Evolutionary conservation across 2,113 vertebrate species (phyloP).

Genomic region (Gobius niger): DNA sequence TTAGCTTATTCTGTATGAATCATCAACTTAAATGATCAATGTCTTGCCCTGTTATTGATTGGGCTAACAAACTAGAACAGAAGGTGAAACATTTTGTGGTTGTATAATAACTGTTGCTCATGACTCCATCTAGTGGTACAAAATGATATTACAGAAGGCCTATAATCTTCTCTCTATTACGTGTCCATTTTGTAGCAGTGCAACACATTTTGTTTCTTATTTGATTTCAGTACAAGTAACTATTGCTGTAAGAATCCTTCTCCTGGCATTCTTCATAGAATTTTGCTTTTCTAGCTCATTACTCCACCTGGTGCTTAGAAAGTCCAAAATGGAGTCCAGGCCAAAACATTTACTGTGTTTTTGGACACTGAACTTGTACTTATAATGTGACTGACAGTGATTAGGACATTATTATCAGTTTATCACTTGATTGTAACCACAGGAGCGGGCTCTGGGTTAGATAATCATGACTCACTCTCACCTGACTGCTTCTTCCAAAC

Average conservation of each 20-base stretch:
- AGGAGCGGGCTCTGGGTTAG: background rate
- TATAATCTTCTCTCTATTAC: no score
- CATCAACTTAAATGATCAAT: background rate
- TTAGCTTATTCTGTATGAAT: background rate
- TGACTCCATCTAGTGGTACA: background rate
- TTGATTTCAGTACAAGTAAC: background rate
- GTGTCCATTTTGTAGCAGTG: no score
- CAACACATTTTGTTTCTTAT: no score
- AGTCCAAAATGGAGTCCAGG: no score
- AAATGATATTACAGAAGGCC: background rate
- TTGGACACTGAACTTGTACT: background rate
- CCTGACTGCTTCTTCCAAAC: background rate
- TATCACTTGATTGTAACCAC: background rate
- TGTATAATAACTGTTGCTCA: background rate
- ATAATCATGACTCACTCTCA: background rate
- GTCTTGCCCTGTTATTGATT: background rate
- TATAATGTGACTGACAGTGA: background rate
- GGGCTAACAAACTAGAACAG: no score
- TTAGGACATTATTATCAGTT: slow-evolving; percentile 3
- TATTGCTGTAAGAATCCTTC: no score
- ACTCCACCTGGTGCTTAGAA: no score
- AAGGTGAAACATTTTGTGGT: background rate
- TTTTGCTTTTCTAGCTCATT: no score
- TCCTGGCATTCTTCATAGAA: no score
- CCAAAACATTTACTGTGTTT: no score